A percentile compares a stretch with the other conserved stretches of the same genome.
These are phyloP conservation scores for Gallinago solitaria DNA, from an alignment of 2,797 vertebrate genomes.

Conservation along the genomic window DNA sequence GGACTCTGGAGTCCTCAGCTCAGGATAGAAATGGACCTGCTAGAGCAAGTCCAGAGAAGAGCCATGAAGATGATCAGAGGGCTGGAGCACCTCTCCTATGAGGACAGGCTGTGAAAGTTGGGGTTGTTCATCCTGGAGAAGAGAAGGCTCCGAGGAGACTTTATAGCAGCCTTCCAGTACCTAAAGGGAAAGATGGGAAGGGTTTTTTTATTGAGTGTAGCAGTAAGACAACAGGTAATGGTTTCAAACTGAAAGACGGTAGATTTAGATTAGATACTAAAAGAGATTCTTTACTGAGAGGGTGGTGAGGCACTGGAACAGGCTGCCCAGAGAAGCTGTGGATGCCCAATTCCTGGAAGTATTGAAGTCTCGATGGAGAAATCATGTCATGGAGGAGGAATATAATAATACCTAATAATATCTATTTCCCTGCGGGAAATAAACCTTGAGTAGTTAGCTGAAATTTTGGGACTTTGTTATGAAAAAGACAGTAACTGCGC, in stretches of 20 bases:
- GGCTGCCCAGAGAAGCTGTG: neutral
- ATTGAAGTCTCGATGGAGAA: neutral
- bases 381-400: neutral
- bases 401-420: neutral
- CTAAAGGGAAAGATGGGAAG: neutral
- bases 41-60: neutral
- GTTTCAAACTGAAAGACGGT: neutral
- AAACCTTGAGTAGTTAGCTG: neutral
- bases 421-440: neutral
- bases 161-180: too few relatives aligned
- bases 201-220: neutral
- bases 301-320: neutral
- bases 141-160: neutral
- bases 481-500: neutral
- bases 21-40: neutral
- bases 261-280: neutral
- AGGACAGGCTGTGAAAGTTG: neutral
- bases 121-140: neutral
- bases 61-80: neutral
- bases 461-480: neutral
- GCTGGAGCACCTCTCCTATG: neutral
- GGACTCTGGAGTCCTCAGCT: neutral
- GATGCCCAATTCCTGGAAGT: neutral
- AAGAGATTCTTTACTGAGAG: neutral
- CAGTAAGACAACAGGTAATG: neutral